phyloP scores from a whole-genome alignment of 2,888 invertebrate genomes.

The Mechanitis messenoides region DNA sequence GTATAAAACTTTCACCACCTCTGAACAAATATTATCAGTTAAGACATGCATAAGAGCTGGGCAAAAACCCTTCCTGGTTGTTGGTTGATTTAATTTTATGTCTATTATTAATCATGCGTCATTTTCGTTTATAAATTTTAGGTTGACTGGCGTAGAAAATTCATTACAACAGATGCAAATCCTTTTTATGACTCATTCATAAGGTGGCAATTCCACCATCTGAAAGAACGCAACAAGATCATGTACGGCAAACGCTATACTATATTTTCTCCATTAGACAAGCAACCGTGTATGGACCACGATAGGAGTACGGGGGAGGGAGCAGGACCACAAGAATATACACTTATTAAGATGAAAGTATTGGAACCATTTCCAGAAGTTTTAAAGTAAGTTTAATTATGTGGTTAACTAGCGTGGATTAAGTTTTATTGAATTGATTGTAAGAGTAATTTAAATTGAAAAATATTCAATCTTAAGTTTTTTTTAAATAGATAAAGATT shows the following conservation, averaged over 20 bases:
- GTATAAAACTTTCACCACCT: too few relatives aligned
- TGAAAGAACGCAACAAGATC: conserved; percentile 91
- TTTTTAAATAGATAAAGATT: neutral
- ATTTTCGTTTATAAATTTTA: conserved; percentile 15
- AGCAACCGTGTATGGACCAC: conserved; percentile 99
- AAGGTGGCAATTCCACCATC: conserved; percentile 94
- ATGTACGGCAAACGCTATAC: conserved; percentile 98
- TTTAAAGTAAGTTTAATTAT: conserved; percentile 75
- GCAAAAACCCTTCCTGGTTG: too few relatives aligned
- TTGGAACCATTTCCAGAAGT: conserved; percentile 82
- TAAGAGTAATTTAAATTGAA: neutral
- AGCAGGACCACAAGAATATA: conserved; percentile 98
- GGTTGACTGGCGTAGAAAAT: conserved; percentile 98
- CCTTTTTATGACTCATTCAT: conserved; percentile 99
- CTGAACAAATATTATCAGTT: too few relatives aligned
- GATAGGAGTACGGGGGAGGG: conserved; percentile 97
- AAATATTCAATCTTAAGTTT: neutral
- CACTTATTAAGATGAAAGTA: conserved; percentile 94
- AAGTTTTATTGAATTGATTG: neutral
- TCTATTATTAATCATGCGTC: too few relatives aligned
- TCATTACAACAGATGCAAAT: conserved; percentile 98
- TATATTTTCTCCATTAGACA: conserved; percentile 96
- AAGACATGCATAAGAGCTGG: too few relatives aligned
- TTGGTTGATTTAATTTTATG: too few relatives aligned
- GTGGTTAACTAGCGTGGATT: neutral